A percentile compares a stretch with the other conserved stretches of the same genome.
These are phyloP conservation scores for Parnassius smintheus DNA, from an alignment of 2,888 invertebrate species.

Conservation along the genomic window DNA sequence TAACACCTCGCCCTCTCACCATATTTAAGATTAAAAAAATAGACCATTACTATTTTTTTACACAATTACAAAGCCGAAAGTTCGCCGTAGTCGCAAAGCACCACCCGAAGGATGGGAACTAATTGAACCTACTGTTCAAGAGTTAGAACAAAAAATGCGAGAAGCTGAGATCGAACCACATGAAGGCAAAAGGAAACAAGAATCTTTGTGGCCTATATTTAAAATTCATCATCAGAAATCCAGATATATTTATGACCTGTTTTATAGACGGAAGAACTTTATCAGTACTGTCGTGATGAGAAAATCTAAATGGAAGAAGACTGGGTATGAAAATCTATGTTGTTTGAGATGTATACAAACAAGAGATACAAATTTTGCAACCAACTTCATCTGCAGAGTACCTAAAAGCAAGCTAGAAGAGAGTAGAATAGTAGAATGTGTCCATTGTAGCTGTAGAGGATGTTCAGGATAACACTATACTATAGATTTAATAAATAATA, in stretches of 20 bases:
- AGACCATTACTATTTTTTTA: too few species aligned
- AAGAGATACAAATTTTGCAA: conserved; percentile 98
- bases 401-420: conserved; percentile 99
- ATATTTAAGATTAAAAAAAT: too few species aligned
- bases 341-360: conserved; percentile 99
- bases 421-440: conserved; percentile 96
- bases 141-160: conserved; percentile 99
- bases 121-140: conserved; percentile 98
- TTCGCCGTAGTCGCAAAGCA: conserved; percentile 92
- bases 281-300: conserved; percentile 97
- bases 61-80: conserved; percentile 89
- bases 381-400: conserved; percentile 99
- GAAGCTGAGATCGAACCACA: conserved; percentile 99
- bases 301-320: conserved; percentile 99
- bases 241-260: conserved; percentile 97
- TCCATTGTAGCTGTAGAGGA: conserved; percentile 99
- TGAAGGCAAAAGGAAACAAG: conserved; percentile 99
- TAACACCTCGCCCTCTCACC: too few species aligned
- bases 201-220: conserved; percentile 99
- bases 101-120: conserved; percentile 99
- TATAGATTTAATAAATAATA: not conserved
- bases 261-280: conserved; percentile 96
- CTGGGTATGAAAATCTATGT: conserved; percentile 98
- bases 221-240: conserved; percentile 99
- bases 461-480: conserved; percentile 88